A percentile compares a stretch with the other conserved stretches of the same genome.
Evolutionary conservation across 2,888 invertebrate species (phyloP).

Genomic region (Trissolcus japonicus): DNA sequence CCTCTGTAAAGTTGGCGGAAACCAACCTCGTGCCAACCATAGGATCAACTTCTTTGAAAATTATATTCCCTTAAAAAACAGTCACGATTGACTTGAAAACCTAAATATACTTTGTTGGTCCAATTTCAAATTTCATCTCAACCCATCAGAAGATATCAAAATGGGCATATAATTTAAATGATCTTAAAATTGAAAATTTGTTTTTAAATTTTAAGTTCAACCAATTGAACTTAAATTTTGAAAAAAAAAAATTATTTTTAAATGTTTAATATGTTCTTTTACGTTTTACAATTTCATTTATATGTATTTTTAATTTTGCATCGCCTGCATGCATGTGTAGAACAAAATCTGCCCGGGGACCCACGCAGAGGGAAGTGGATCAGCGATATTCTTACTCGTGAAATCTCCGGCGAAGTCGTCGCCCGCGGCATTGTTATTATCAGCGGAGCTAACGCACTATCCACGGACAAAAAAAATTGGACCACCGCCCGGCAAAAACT

Average conservation of each 20-base stretch:
- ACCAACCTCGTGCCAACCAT: slow-evolving; percentile 29
- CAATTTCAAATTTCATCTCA: no score
- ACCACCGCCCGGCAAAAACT: slow-evolving; percentile 32
- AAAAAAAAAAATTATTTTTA: no score
- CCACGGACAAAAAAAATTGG: slow-evolving; percentile 34
- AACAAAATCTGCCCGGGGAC: background rate
- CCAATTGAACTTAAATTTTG: no score
- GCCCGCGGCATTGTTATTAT: background rate
- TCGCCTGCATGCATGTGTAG: no score
- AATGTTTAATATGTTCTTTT: no score
- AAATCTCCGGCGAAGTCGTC: background rate
- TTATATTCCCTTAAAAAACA: slow-evolving; percentile 16
- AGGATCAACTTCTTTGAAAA: slow-evolving; percentile 25
- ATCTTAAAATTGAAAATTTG: no score
- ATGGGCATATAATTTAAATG: no score
- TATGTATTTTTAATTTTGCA: no score
- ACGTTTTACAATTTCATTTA: no score
- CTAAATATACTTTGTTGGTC: no score
- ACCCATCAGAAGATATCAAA: no score
- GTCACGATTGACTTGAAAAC: background rate
- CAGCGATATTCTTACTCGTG: background rate
- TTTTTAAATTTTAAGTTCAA: no score
- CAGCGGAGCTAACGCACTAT: background rate
- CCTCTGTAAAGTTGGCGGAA: slow-evolving; percentile 27
- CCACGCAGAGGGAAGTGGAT: background rate